Base-by-base conservation (phyloP, 2,888 invertebrate genomes). In the Fragum fragum region DNA sequence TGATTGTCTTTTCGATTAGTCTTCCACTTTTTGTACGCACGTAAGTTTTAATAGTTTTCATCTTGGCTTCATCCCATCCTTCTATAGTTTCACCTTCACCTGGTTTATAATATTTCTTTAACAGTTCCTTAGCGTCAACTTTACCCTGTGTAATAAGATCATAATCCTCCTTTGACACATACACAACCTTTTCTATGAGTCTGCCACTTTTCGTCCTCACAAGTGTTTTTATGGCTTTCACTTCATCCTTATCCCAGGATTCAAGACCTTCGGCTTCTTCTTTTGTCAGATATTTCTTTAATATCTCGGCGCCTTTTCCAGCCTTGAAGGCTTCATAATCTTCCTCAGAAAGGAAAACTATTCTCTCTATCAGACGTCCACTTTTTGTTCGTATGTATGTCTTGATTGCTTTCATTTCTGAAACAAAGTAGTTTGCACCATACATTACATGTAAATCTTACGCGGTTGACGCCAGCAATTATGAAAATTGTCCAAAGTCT, bases 181-280 rank as follows among this genome's bases (percentile, higher is more conserved):
- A 94, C 26, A 94, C 91, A 18, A 92, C 72, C 73, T 92, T 91
- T 73, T 94, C 93, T 29, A 93, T 87, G 21, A 93, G 86, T 32
- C 94, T 78, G 0, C 94, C 94, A 76, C 93, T 93, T 83, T 94
- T 94, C 32, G 94, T 94, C 75, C 94, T 79, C 16, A 94, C 90
- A 47, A 88, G 91, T 23, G 94, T 94, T 73, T 92, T 94, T 69
- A 94, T 90, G 57, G 93, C 94, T 63, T 92, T 92, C 68, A 93
- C 93, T 83, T 94, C 94, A 9, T 93, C 94, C 76, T 93, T 93
- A 74, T 94, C 94, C 92, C 93, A 94, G 0, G 91, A 92, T 71
- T 93, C 92, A 53, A 94, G 85, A 18, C 91, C 89, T 16, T 84
- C 88, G 0, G 92, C 93, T 68, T 93, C 93, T 0, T 93, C 92